Base-by-base conservation (phyloP, 1,140 invertebrate genomes). In the Aphelinus atriplicis region DNA sequence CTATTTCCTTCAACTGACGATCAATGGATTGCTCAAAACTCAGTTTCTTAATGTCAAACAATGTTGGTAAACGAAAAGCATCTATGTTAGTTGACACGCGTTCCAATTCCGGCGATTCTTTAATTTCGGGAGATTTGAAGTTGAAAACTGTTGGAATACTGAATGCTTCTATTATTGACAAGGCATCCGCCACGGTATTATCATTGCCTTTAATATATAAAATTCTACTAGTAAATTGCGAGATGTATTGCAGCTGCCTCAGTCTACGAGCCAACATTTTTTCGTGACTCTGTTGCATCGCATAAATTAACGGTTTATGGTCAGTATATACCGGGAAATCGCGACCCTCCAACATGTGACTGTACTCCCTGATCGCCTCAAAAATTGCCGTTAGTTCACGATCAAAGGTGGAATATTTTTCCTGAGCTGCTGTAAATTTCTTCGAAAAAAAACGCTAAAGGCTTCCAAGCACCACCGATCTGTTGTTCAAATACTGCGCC, bases 301-400 rank as follows among this genome's bases (percentile, higher is more conserved):
- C 66, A 56, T 55, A 68, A 5, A 26, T 68, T 5, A 68, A 51
- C 4, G 66, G 66, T 45, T 68, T 68, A 53, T 68, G 66, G 42
- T 68, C 53, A 42, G 53, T 55, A 43, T 46, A 9, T n/a, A 68
- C 3, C 4, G 42, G 53, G 45, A 68, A 68, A 9, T 53, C 51
- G 9, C 4, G 4, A 9, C 51, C 51, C 51, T 53, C 51, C 51
- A 53, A 9, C 4, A 68, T 55, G 51, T 68, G 42, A 2, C 55
- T 53, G 43, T n/a, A 68, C 4, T 51, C 10, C 2, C 51, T 10
- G 26, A 68, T 56, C 26, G 66, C 66, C 47, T 56, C 66, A 45
- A 46, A 68, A 26, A 55, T 55, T 43, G 53, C 66, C 4, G 66
- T 57, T 10, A 68, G 53, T 68, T 68, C 66, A 4, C 66, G 7